Evolutionary conservation across 2,888 invertebrate genomes (phyloP).

Genomic region (Brachypterus glaber): DNA sequence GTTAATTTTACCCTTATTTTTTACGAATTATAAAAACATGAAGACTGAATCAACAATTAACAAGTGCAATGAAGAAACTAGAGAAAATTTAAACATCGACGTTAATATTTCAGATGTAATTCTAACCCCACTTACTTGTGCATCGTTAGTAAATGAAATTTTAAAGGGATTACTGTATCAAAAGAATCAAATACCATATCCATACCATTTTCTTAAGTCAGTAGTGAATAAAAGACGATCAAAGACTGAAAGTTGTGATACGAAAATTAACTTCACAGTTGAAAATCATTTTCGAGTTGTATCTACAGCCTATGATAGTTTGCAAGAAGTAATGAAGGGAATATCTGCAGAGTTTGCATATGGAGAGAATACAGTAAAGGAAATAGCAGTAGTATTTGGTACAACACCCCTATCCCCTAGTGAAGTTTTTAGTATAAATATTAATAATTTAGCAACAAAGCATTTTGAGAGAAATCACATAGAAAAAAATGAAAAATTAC

Average conservation of each 20-base stretch:
- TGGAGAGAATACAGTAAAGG: conserved; percentile 22
- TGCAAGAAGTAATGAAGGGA: conserved; percentile 29
- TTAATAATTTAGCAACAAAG: conserved; percentile 23
- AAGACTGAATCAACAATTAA: too few species aligned
- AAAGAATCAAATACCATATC: conserved; percentile 42
- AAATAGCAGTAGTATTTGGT: conserved; percentile 32
- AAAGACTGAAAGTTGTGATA: conserved; percentile 7
- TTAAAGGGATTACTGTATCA: conserved; percentile 50
- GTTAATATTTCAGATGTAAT: conserved; percentile 43
- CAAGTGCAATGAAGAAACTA: neutral
- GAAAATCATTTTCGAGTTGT: conserved; percentile 29
- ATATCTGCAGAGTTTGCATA: conserved; percentile 28
- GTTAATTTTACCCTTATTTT: too few species aligned
- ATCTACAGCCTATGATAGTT: conserved; percentile 29
- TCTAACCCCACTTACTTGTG: conserved; percentile 48
- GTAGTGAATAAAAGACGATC: conserved; percentile 29
- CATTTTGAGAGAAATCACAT: conserved; percentile 32
- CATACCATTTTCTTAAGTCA: conserved; percentile 31
- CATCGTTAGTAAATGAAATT: conserved; percentile 48
- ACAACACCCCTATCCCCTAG: conserved; percentile 29
- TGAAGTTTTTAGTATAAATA: conserved; percentile 29
- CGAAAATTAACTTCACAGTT: conserved; percentile 23
- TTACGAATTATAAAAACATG: too few species aligned
- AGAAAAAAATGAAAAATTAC: conserved; percentile 25
- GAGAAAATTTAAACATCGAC: conserved; percentile 25